A percentile compares a stretch with the other conserved stretches of the same genome.
These are phyloP conservation scores for Coptodon bakossiorum DNA, from an alignment of 2,113 vertebrate genomes.

Conservation along the genomic window DNA sequence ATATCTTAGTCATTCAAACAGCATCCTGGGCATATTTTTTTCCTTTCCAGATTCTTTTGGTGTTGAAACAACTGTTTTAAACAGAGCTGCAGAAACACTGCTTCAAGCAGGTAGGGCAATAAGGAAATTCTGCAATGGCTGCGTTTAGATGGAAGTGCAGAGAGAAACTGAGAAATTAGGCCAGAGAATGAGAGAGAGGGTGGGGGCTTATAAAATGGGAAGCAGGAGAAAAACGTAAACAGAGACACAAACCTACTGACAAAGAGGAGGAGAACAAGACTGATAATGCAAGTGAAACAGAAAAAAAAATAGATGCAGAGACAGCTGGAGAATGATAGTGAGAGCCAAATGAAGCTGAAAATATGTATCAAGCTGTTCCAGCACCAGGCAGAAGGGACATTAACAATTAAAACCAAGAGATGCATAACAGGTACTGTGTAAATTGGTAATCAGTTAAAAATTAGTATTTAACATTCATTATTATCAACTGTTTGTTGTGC, in stretches of 20 bases:
- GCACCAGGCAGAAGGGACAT: conserved; percentile 19
- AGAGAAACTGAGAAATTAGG: conserved; percentile 14
- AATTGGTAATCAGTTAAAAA: neutral
- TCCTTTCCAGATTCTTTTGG: neutral
- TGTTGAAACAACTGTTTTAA: neutral
- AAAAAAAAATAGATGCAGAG: conserved; percentile 9
- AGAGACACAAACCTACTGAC: conserved; percentile 20
- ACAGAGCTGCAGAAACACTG: neutral
- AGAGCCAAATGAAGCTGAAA: conserved; percentile 27
- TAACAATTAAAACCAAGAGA: conserved; percentile 36
- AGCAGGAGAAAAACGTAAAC: conserved; percentile 1
- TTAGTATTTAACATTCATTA: neutral
- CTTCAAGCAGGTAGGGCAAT: neutral
- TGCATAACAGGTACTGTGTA: neutral
- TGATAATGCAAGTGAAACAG: neutral
- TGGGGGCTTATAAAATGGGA: neutral
- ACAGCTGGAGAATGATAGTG: neutral
- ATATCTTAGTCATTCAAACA: neutral
- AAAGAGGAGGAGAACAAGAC: conserved; percentile 3
- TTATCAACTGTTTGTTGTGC: neutral
- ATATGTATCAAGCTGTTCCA: conserved; percentile 40
- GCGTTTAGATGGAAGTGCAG: neutral
- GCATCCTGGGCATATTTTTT: neutral
- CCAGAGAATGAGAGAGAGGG: neutral
- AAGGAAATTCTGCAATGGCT: neutral